Conservation (phyloP, 1,140 invertebrate genomes). For the Aphelenchoides avenae region DNA sequence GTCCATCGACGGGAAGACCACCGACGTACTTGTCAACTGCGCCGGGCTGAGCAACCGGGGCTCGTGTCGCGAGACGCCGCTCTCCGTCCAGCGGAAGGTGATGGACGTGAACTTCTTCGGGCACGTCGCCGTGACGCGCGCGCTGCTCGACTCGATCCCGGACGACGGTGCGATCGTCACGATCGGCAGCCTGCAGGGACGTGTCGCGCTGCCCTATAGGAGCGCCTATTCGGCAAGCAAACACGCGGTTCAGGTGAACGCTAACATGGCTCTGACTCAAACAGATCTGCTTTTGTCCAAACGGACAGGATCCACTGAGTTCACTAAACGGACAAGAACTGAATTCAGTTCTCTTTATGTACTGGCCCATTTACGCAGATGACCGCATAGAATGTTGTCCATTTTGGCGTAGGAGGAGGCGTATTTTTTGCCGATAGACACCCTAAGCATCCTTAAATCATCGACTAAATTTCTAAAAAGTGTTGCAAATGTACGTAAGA, state of each 20-base stretch:
- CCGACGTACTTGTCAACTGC: conserved; percentile 46
- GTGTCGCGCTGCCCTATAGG: conserved; percentile 74
- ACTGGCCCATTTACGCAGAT: no score
- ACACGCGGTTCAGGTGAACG: conserved; percentile 71
- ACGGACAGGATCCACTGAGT: no score
- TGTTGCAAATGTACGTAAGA: no score
- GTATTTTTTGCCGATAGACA: no score
- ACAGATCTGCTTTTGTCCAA: no score
- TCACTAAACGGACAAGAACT: no score
- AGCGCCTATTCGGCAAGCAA: conserved; percentile 80
- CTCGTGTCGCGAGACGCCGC: conserved; percentile 69
- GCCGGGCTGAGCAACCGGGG: conserved; percentile 65
- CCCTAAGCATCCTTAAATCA: no score
- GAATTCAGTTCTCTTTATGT: no score
- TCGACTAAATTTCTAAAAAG: no score
- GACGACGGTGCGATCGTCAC: conserved; percentile 77
- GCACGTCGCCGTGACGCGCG: conserved; percentile 79
- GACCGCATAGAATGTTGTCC: no score
- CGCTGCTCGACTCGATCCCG: conserved; percentile 74
- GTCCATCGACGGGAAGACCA: conserved; percentile 34
- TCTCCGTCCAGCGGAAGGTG: conserved; percentile 80
- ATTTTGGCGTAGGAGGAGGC: no score
- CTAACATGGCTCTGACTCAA: no score
- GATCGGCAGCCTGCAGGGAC: conserved; percentile 87
- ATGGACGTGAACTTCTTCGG: conserved; percentile 94